phyloP scores from a whole-genome alignment of 2,113 vertebrate species.

The Ranitomeya imitator region DNA sequence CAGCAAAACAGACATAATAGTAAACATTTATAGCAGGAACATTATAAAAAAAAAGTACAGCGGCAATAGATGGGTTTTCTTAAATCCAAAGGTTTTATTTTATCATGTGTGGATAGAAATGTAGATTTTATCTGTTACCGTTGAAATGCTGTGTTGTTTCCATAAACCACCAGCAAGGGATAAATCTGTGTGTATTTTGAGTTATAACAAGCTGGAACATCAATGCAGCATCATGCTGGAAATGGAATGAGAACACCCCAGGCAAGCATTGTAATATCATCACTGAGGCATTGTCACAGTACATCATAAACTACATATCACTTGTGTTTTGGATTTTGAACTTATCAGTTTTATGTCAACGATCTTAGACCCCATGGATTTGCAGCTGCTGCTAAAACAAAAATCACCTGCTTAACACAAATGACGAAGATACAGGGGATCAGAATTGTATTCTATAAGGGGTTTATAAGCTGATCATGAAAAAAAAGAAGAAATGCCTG shows the following conservation, averaged over 20 bases:
- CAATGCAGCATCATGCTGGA: constrained; percentile 51
- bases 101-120: constrained; percentile 60
- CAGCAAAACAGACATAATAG: not conserved
- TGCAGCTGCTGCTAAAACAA: constrained; percentile 62
- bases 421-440: constrained; percentile 61
- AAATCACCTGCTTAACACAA: constrained; percentile 61
- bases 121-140: constrained; percentile 50
- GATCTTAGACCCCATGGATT: constrained; percentile 59
- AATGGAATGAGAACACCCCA: constrained; percentile 47
- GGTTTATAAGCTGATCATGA: constrained; percentile 26
- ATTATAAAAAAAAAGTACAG: constrained; percentile 2
- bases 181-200: constrained; percentile 41
- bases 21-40: constrained; percentile 28
- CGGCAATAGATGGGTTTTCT: constrained; percentile 28
- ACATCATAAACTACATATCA: constrained; percentile 54
- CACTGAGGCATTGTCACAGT: constrained; percentile 38
- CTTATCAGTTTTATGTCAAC: constrained; percentile 64
- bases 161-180: constrained; percentile 39
- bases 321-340: constrained; percentile 61
- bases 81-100: constrained; percentile 47
- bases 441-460: constrained; percentile 53
- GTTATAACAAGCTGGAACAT: constrained; percentile 55
- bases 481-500: constrained; percentile 32
- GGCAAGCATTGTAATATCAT: constrained; percentile 37
- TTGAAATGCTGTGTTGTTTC: constrained; percentile 58